These are phyloP conservation scores for Siphamia tubifer DNA, from an alignment of 2,113 vertebrate species.

Conservation along the genomic window DNA sequence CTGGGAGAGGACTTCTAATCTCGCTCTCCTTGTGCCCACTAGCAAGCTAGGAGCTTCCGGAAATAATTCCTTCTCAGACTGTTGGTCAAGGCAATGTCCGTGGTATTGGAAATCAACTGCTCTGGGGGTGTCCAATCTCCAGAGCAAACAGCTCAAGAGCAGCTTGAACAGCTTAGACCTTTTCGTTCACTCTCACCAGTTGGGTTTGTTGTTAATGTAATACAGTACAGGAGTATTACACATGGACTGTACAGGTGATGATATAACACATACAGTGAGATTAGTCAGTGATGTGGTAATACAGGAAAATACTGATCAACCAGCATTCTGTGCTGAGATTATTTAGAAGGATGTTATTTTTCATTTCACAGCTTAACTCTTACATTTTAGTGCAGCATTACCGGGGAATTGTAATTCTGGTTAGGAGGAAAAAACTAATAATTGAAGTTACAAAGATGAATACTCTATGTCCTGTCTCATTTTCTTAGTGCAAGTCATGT, in stretches of 20 bases:
- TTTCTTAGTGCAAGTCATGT: too few relatives aligned
- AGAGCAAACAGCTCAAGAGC: slow-evolving; percentile 46
- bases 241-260: not conserved
- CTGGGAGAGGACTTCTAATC: slow-evolving; percentile 59
- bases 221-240: not conserved
- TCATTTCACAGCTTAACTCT: too few relatives aligned
- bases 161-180: slow-evolving; percentile 32
- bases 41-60: slow-evolving; percentile 61
- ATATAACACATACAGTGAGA: too few relatives aligned
- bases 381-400: too few relatives aligned
- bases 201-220: not conserved
- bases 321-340: too few relatives aligned
- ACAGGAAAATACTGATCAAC: not conserved
- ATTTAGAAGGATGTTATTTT: too few relatives aligned
- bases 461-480: too few relatives aligned
- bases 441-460: too few relatives aligned
- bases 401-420: too few relatives aligned
- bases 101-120: slow-evolving; percentile 69
- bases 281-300: not conserved
- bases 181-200: slow-evolving; percentile 13
- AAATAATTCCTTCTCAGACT: slow-evolving; percentile 73
- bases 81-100: slow-evolving; percentile 69
- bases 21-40: slow-evolving; percentile 37
- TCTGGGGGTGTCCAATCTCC: slow-evolving; percentile 48
- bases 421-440: too few relatives aligned